phyloP scores from a whole-genome alignment of 2,113 vertebrate genomes.

The Atherinomorus stipes region DNA sequence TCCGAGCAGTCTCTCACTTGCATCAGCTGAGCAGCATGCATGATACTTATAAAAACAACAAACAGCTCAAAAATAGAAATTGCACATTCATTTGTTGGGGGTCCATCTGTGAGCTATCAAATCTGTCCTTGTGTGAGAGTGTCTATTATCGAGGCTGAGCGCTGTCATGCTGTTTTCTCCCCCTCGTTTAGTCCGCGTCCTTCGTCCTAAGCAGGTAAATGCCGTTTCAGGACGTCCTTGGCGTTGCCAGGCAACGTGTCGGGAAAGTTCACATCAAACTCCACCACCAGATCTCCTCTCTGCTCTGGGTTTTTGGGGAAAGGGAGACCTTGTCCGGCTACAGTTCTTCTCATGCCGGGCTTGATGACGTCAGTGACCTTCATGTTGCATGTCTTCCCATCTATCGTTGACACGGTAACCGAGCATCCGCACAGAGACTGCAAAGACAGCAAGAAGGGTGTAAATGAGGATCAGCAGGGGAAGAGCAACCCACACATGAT shows the following conservation, averaged over 20 bases:
- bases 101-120: conserved; percentile 62
- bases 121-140: conserved; percentile 12
- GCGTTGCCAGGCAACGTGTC: conserved; percentile 91
- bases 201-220: conserved; percentile 89
- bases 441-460: conserved; percentile 51
- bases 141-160: conserved; percentile 16
- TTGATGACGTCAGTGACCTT: conserved; percentile 96
- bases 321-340: conserved; percentile 95
- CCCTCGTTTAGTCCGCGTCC: conserved; percentile 7
- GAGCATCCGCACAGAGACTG: conserved; percentile 97
- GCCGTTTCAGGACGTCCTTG: conserved; percentile 96
- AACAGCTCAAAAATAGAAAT: conserved; percentile 80
- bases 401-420: conserved; percentile 95
- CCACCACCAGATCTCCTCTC: conserved; percentile 96
- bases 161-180: conserved; percentile 20
- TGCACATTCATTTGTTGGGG: conserved; percentile 75
- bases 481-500: conserved; percentile 13
- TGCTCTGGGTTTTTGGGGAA: conserved; percentile 96
- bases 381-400: conserved; percentile 95
- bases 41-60: conserved; percentile 61
- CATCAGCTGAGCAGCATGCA: conserved; percentile 78
- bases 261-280: conserved; percentile 96
- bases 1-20: conserved; percentile 63
- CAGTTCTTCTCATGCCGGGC: conserved; percentile 95
- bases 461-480: conserved; percentile 19